Evolutionary conservation across 2,888 invertebrate species (phyloP).

Genomic region (Nephrocerus scutellatus): DNA sequence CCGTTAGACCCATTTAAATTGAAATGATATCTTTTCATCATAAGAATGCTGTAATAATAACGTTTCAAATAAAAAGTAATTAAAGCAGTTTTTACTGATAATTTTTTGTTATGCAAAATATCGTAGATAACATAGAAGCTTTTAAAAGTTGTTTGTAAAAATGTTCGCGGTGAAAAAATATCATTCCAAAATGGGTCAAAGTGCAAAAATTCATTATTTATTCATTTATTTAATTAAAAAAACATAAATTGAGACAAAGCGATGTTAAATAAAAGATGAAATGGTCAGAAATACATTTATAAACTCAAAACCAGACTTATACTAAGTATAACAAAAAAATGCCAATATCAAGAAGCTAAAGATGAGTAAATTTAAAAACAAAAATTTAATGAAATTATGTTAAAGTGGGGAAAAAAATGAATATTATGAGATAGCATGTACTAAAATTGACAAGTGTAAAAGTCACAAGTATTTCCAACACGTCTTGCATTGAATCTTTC

Average conservation of each 20-base stretch:
- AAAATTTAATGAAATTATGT: neutral
- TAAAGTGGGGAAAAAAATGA: slow-evolving; percentile 5
- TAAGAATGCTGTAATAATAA: too few species aligned
- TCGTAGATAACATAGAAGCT: neutral
- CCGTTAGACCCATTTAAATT: slow-evolving; percentile 27
- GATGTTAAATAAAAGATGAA: slow-evolving; percentile 12
- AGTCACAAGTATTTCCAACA: slow-evolving; percentile 44
- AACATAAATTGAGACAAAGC: slow-evolving; percentile 9
- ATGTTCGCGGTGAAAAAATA: slow-evolving; percentile 44
- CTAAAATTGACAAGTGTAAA: too few species aligned
- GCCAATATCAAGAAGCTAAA: neutral
- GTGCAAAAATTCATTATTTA: slow-evolving; percentile 23
- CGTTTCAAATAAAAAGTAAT: too few species aligned
- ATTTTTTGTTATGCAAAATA: neutral
- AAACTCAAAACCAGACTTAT: too few species aligned
- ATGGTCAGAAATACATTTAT: slow-evolving; percentile 6
- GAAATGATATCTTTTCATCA: slow-evolving; percentile 30
- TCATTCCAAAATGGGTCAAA: slow-evolving; percentile 47
- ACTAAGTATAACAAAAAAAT: too few species aligned
- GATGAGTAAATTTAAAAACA: neutral
- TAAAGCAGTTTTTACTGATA: too few species aligned
- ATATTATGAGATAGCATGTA: too few species aligned
- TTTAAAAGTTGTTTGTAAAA: slow-evolving; percentile 18
- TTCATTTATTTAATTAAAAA: neutral
- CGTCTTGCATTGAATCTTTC: slow-evolving; percentile 45